Base-by-base conservation (phyloP, 2,888 invertebrate genomes). In the Lordiphosa fenestrarum region DNA sequence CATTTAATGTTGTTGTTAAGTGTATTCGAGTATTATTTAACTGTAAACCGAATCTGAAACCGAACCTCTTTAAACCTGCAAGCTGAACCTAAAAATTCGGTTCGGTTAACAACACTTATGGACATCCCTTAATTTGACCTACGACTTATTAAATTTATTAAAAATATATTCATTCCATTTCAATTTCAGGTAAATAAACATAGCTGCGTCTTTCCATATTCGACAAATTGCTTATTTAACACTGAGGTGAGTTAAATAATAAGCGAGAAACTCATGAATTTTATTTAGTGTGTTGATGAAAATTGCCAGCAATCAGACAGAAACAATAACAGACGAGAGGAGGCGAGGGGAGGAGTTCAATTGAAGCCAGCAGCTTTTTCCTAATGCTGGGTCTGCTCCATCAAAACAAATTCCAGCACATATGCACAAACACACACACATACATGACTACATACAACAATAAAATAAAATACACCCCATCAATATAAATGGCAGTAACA, bases 391-490 rank as follows among this genome's bases (percentile, higher is more conserved):
- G 53, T 41, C 53, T 62, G 53, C 48, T 53, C 15, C 57, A 38
- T 33, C 15, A 12, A 47, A 9, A 47, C 6, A 38, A 23, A 33
- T 30, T 30, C 30, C 30, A 30, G 30, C 30, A 52, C 21, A 55
- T 33, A 15, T 15, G 15, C 15, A 57, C 36, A 55, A n/a, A 39
- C 23, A 23, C 19, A 12, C 9, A 9, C 7, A 25, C 35, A n/a
- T 36, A 4, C n/a, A 47, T 10, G 19, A 9, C 9, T 47, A 40
- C 23, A 41, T 47, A 36, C 40, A 36, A 47, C 57, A 66, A 73
- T 76, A 85, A 85, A 83, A 71, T 73, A 66, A 80, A 85, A 84
- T 81, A 81, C 72, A 85, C 82, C 64, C 84, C 65, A 85, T 81
- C 81, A 81, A 81, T 77, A 85, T 73, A 81, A 84, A 84, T 67